Percentiles rank a stretch among this genome's conserved stretches.
Evolutionary conservation across 2,113 vertebrate genomes (phyloP).

Genomic region (Falcunculus frontatus): DNA sequence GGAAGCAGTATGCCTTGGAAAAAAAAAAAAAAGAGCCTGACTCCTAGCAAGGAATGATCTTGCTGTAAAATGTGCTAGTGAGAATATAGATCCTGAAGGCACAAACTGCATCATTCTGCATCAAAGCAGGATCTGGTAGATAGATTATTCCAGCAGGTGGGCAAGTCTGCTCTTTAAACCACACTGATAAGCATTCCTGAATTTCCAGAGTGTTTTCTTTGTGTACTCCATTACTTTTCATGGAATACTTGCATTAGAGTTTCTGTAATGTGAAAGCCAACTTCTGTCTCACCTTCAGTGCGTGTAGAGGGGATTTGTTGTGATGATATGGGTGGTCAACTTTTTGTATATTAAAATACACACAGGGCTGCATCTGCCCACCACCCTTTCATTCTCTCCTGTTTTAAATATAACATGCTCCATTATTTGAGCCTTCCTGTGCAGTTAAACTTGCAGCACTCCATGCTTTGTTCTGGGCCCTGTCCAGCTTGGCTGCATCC

Average conservation of each 20-base stretch:
- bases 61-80: background rate
- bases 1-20: background rate
- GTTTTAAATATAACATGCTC: background rate
- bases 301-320: background rate
- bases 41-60: background rate
- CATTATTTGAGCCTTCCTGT: background rate
- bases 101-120: background rate
- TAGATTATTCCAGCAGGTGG: background rate
- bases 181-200: background rate
- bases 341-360: background rate
- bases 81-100: background rate
- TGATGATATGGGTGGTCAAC: background rate
- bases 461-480: background rate
- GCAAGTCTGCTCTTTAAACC: background rate
- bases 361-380: background rate
- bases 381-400: background rate
- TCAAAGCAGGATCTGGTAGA: background rate
- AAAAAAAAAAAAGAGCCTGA: background rate
- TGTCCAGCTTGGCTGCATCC: slow-evolving; percentile 6
- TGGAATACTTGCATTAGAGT: background rate
- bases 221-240: background rate
- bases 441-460: background rate
- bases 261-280: background rate
- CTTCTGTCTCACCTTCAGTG: background rate
- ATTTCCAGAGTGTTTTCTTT: background rate